phyloP scores from a whole-genome alignment of 2,113 vertebrate species.

The Chaetodon auriga region DNA sequence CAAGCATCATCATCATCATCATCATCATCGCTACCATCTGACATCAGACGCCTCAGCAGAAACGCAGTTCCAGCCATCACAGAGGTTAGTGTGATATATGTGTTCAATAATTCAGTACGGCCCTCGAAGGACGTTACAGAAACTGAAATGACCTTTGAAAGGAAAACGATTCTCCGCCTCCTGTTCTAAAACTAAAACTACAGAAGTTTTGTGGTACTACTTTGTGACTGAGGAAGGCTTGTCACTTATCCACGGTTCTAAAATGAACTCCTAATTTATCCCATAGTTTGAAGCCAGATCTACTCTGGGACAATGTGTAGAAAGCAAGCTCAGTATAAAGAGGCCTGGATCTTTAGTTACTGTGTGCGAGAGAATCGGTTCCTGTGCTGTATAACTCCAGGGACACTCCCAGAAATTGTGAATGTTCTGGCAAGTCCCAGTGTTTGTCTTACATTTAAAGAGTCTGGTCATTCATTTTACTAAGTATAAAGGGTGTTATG shows the following conservation, averaged over 20 bases:
- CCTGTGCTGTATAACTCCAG: background rate
- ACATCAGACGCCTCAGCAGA: too few species aligned
- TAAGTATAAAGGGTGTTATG: background rate
- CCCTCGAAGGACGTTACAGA: too few species aligned
- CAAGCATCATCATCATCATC: too few species aligned
- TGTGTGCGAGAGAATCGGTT: background rate
- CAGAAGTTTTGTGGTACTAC: too few species aligned
- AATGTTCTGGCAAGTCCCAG: background rate
- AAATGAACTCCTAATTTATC: background rate
- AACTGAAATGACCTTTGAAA: too few species aligned
- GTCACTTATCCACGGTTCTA: background rate
- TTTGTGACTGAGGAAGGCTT: too few species aligned
- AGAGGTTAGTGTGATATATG: too few species aligned
- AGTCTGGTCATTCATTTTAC: background rate
- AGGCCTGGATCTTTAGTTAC: background rate
- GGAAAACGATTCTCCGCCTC: too few species aligned
- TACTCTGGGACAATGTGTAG: background rate
- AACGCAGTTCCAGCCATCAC: too few species aligned
- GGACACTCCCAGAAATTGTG: background rate
- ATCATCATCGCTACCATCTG: too few species aligned
- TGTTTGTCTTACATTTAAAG: background rate
- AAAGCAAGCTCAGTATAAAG: background rate
- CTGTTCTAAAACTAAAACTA: too few species aligned
- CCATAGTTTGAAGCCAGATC: background rate
- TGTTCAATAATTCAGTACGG: too few species aligned